Conservation (phyloP, 2,797 vertebrate genomes). For the Silurus lanzhouensis region DNA sequence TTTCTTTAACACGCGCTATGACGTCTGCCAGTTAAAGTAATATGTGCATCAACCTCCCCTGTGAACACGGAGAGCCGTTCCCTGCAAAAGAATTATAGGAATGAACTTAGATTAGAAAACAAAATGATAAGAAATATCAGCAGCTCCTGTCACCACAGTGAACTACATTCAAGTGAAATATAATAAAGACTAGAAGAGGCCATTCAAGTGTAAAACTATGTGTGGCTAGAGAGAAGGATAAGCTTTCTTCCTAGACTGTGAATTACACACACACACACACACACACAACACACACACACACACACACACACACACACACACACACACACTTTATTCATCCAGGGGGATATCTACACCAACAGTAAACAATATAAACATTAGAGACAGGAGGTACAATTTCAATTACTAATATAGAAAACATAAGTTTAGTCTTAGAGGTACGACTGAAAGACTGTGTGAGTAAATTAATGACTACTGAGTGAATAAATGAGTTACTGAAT, state of each 20-base stretch:
- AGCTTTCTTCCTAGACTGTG: background rate
- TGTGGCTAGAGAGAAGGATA: background rate
- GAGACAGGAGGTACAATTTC: background rate
- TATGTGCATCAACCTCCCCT: conserved; percentile 93
- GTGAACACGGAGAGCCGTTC: conserved; percentile 80
- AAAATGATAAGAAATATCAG: background rate
- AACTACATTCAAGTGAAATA: background rate
- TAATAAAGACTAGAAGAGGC: background rate
- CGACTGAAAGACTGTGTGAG: too few species aligned
- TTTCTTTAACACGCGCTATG: conserved; percentile 87
- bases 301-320: too few species aligned
- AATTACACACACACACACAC: background rate
- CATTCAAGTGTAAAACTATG: background rate
- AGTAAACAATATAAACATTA: too few species aligned
- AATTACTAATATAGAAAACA: too few species aligned
- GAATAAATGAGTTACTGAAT: too few species aligned
- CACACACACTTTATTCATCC: background rate
- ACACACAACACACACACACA: too few species aligned
- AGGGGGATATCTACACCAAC: background rate
- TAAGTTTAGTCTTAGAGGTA: too few species aligned
- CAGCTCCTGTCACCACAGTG: background rate
- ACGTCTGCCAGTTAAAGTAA: conserved; percentile 91
- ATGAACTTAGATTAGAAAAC: too few species aligned
- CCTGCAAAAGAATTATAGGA: conserved; percentile 59
- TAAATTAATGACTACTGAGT: too few species aligned